Evolutionary conservation across 1,140 invertebrate species (phyloP), one percentile per base, ranked within the genome.

Genomic region (Sitodiplosis mosellana): DNA sequence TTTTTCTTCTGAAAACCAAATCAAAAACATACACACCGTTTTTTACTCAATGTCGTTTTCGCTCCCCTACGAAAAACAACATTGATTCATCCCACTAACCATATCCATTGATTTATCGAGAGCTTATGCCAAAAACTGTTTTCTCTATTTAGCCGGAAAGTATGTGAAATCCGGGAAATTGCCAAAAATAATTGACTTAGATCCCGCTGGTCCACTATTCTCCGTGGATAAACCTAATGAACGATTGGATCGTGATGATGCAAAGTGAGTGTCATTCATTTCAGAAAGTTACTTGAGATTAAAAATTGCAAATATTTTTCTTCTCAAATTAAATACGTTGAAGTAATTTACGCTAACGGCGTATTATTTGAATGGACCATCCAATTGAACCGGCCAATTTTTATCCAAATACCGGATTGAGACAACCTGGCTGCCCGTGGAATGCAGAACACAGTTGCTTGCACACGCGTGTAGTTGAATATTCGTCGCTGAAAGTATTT

Each of bases 281-380:
- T n/a, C n/a, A n/a, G n/a, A n/a, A 80, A 82, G 53, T 77, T 78
- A 0, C 70, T 76, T 51, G 67, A 59, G 14, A 67, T 71, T 54
- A 20, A 64, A 15, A 64, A 68, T 49, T 60, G 64, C 12, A 52
- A 69, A 2, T 70, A 71, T 40, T 59, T 49, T 59, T 63, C 72
- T 72, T 0, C 61, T 68, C 50, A 48, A 6, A 6, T 40, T 12
- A 40, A 6, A 40, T 40, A 18, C 14, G 14, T 40, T 40, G 14
- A n/a, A 18, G 14, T 40, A 6, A 18, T n/a, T 14, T 12, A 40
- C 14, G 14, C 14, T 3, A 40, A 43, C 3, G 57, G 63, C 8
- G 27, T 10, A 57, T 65, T 0, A 55, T 69, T 14, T 74, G 4
- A 60, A 73, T 54, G 64, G 61, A n/a, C 72, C 76, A 52, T 75